These are phyloP conservation scores for Actinopyga echinites DNA, from an alignment of 53 echinoderm and acorn worm genomes.

Conservation along the genomic window DNA sequence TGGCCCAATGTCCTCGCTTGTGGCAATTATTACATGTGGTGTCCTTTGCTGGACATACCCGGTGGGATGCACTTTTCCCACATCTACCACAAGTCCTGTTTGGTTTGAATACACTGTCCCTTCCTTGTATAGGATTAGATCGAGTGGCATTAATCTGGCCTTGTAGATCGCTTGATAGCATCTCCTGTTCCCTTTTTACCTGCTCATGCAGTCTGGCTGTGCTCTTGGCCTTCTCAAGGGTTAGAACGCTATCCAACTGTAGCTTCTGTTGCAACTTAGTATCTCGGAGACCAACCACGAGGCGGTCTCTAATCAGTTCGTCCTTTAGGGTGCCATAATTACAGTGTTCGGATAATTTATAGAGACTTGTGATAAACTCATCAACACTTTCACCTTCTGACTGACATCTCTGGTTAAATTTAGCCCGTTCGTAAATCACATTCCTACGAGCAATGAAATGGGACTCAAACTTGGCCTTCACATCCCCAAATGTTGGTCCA, in stretches of 20 bases:
- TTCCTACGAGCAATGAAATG: conserved; percentile 23
- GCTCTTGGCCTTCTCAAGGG: not conserved
- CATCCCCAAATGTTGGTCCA: not conserved
- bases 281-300: conserved; percentile 40
- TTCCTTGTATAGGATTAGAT: not conserved
- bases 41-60: not conserved
- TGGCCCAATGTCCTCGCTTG: not conserved
- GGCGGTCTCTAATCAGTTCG: conserved; percentile 56
- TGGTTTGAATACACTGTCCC: not conserved
- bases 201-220: not conserved
- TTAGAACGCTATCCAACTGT: not conserved
- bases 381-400: conserved; percentile 60
- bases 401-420: conserved; percentile 64
- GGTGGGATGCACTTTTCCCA: not conserved
- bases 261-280: not conserved
- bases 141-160: no score
- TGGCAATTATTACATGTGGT: not conserved
- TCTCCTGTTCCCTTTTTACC: conserved; percentile 13
- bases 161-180: not conserved
- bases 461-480: conserved; percentile 16
- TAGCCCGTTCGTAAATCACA: conserved; percentile 3
- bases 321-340: conserved; percentile 55
- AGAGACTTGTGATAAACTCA: conserved; percentile 60
- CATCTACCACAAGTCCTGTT: not conserved
- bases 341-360: conserved; percentile 65